Percentiles rank a stretch among this genome's conserved stretches.
Evolutionary conservation across 2,888 invertebrate genomes (phyloP).

Genomic region (Stenurella melanura): DNA sequence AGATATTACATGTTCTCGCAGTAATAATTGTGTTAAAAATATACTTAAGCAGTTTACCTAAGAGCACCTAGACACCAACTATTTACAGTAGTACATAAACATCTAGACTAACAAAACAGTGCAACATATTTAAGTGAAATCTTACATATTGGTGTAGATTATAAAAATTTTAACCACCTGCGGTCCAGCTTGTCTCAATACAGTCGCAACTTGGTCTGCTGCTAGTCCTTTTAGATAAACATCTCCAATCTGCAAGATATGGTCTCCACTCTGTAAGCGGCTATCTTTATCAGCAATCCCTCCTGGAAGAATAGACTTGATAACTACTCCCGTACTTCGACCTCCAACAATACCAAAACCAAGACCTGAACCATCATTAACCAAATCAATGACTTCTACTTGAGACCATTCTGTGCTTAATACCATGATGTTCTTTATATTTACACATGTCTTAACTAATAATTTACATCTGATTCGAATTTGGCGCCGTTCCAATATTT

Average conservation of each 20-base stretch:
- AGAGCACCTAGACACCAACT: slow-evolving; percentile 8
- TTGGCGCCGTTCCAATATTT: slow-evolving; percentile 38
- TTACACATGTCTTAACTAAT: slow-evolving; percentile 35
- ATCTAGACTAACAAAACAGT: slow-evolving; percentile 52
- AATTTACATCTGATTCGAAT: slow-evolving; percentile 34
- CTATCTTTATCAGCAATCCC: slow-evolving; percentile 97
- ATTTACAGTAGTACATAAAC: slow-evolving; percentile 33
- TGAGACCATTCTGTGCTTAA: slow-evolving; percentile 97
- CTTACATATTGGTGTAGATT: slow-evolving; percentile 78
- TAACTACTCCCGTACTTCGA: slow-evolving; percentile 93
- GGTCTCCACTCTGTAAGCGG: slow-evolving; percentile 96
- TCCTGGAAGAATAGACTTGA: slow-evolving; percentile 94
- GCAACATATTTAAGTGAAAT: slow-evolving; percentile 78
- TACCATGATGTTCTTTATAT: slow-evolving; percentile 65
- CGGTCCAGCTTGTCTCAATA: slow-evolving; percentile 80
- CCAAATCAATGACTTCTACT: slow-evolving; percentile 94
- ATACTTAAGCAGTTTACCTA: background rate
- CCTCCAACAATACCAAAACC: slow-evolving; percentile 96
- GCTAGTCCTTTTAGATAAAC: slow-evolving; percentile 95
- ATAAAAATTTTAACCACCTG: slow-evolving; percentile 70
- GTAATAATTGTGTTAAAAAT: background rate
- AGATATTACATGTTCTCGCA: too few species aligned
- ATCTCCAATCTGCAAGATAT: slow-evolving; percentile 96
- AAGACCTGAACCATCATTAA: slow-evolving; percentile 93
- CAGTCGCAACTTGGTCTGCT: slow-evolving; percentile 94